Base-by-base conservation (phyloP, 1,140 invertebrate genomes). In the Leguminivora glycinivorella region DNA sequence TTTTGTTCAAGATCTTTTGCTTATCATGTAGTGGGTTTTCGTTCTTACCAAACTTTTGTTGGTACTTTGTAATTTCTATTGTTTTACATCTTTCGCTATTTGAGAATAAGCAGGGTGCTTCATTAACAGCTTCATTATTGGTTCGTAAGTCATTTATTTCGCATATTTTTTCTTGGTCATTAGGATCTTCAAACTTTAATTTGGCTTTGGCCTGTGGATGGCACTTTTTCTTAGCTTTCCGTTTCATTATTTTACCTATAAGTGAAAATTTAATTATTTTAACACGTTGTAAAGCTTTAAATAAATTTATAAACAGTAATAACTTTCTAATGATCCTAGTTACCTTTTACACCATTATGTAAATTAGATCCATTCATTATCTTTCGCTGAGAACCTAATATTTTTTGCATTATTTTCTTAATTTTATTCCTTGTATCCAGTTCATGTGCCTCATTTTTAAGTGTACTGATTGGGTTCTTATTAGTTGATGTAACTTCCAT, bases 301-400 rank as follows among this genome's bases (percentile, higher is more conserved):
- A 9, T 38, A 12, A 14, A 38, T 10, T 34, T n/a, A n/a, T n/a
- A n/a, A 34, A 34, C 31, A 34, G 31, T 12, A 38, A 12, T 38
- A 34, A 34, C 34, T 38, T 38, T 38, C 10, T 4, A 38, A 34
- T 0, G 3, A 31, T 40, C 0, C 6, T 19, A 47, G 12, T 19
- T 77, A 89, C 87, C 87, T 81, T 82, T 86, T n/a, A 86, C 58
- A 17, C 78, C 81, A 73, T 84, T 86, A 47, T 79, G 71, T 69
- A 85, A 71, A 69, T 82, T 77, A 56, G 77, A 79, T 66, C 75
- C 70, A 31, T 67, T 74, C 26, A 75, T 25, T 47, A 78, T 83
- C 56, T 81, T 82, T 31, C 68, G 56, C 26, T 75, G 70, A 67
- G 66, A 80, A 6, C 73, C 73, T 67, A 86, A 79, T 47, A 89